Evolutionary conservation across 30 jellyfish, hydroid and myxozoan species (phyloP).

Genomic region (Aurelia aurita complex sp. Pacific): DNA sequence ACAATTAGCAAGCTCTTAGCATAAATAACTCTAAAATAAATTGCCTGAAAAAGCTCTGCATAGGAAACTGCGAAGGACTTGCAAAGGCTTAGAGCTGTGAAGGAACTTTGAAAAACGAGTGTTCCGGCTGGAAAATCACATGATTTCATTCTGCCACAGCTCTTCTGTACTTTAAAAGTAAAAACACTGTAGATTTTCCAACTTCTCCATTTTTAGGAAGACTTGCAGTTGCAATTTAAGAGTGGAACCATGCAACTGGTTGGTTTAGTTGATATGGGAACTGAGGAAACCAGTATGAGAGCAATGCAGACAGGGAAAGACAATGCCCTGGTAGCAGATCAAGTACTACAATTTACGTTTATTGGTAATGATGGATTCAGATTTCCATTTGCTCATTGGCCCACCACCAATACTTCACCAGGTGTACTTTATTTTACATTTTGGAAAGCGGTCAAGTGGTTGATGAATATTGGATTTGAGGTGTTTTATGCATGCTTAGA

Average conservation of each 20-base stretch:
- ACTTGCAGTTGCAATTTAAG: neutral
- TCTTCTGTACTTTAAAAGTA: too few species aligned
- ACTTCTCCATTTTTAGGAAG: too few species aligned
- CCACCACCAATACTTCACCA: conserved; percentile 21
- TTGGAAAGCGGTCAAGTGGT: conserved; percentile 3
- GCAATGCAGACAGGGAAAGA: conserved; percentile 20
- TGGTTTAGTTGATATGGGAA: conserved; percentile 23
- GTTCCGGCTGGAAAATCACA: too few species aligned
- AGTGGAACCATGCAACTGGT: conserved; percentile 17
- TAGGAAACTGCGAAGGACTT: too few species aligned
- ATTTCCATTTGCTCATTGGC: conserved; percentile 21
- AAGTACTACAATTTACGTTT: conserved; percentile 8
- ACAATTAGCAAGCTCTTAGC: too few species aligned
- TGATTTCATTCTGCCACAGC: too few species aligned
- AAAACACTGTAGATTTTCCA: too few species aligned
- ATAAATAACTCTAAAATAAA: too few species aligned
- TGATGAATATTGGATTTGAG: conserved; percentile 11
- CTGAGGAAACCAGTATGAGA: conserved; percentile 8
- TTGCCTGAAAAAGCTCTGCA: too few species aligned
- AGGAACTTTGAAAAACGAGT: too few species aligned
- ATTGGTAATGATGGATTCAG: conserved; percentile 13
- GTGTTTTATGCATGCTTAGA: conserved; percentile 21
- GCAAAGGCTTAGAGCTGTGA: too few species aligned
- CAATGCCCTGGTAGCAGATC: conserved; percentile 11
- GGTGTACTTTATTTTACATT: conserved; percentile 7